Evolutionary conservation across 1,140 invertebrate species (phyloP), one percentile per base, ranked within the genome.

Genomic region (Trissolcus basalis): DNA sequence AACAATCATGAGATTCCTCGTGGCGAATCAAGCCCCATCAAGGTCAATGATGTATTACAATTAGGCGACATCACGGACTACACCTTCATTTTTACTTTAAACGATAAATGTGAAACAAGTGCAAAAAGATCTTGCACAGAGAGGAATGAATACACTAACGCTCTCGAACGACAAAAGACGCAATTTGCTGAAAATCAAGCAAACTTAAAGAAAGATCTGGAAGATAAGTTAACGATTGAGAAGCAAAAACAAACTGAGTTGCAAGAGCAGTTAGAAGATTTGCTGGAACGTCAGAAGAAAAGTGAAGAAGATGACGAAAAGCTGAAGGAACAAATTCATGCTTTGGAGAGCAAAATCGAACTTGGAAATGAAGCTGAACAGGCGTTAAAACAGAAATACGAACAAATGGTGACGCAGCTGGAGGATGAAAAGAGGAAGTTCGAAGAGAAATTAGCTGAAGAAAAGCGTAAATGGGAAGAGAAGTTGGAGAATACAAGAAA

Each of bases 351-450:
- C 2, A 85, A 89, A 80, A 91, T 91, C 53, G 78, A 87, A 56
- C 74, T 86, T 45, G 89, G 89, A 39, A 88, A 87, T 60, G 19
- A 67, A 12, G 81, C 88, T 7, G 89, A 90, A 74, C 80, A 87
- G 32, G 85, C 89, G 55, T 70, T 91, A 1, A 74, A 86, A 14
- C 85, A 83, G 50, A 87, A 89, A 55, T 86, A 90, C 70, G 82
- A 89, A 50, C 83, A 90, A 27, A 85, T 91, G 54, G 53, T 90
- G 1, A 55, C 60, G 27, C 88, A 89, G 58, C 70, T 91, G 1
- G 87, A 89, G 50, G 83, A 87, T 36, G 90, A 90, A 56, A 87
- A 81, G 45, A 55, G 82, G 6, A 87, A 90, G 43, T 91, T 91
- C 75, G 87, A 91, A 56, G 82, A 85, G 12, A 81, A 86, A 68